Evolutionary conservation across 1,140 invertebrate genomes (phyloP).

Genomic region (Brachystomella parvula): DNA sequence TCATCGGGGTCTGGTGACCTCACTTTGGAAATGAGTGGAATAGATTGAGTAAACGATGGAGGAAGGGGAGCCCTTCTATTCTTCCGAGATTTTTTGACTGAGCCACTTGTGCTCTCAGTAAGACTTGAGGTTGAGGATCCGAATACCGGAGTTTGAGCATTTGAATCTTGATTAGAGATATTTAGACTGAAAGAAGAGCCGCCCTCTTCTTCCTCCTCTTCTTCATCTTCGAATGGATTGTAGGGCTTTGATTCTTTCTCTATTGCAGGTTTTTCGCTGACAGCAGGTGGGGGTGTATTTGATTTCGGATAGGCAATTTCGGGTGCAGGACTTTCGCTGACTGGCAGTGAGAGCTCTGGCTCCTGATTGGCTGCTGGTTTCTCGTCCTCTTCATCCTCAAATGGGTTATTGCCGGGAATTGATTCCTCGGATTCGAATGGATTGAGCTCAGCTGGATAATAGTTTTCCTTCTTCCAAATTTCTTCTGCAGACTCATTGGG

Average conservation of each 20-base stretch:
- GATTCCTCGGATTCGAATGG: constrained; percentile 49
- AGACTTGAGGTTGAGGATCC: background rate
- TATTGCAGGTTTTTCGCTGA: background rate
- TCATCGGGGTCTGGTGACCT: constrained; percentile 18
- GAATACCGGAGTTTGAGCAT: background rate
- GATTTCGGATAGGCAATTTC: background rate
- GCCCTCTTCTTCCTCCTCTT: constrained; percentile 47
- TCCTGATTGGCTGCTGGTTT: constrained; percentile 45
- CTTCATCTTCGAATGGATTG: constrained; percentile 46
- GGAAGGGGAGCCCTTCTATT: constrained; percentile 51
- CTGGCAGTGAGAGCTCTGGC: constrained; percentile 24
- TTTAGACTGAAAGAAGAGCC: constrained; percentile 17
- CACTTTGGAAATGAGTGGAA: constrained; percentile 33
- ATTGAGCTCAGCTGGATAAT: constrained; percentile 70
- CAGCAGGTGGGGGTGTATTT: background rate
- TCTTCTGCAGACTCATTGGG: constrained; percentile 2
- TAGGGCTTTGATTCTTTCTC: constrained; percentile 17
- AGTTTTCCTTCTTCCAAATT: constrained; percentile 28
- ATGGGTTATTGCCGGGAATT: constrained; percentile 42
- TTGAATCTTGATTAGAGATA: constrained; percentile 7
- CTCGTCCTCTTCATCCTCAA: constrained; percentile 55
- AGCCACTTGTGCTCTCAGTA: constrained; percentile 10
- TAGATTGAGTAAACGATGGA: constrained; percentile 39
- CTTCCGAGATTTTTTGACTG: constrained; percentile 42
- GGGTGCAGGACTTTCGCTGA: no score